Conservation (phyloP, 35 echinoderm and acorn worm genomes). For the Ptychodera flava region DNA sequence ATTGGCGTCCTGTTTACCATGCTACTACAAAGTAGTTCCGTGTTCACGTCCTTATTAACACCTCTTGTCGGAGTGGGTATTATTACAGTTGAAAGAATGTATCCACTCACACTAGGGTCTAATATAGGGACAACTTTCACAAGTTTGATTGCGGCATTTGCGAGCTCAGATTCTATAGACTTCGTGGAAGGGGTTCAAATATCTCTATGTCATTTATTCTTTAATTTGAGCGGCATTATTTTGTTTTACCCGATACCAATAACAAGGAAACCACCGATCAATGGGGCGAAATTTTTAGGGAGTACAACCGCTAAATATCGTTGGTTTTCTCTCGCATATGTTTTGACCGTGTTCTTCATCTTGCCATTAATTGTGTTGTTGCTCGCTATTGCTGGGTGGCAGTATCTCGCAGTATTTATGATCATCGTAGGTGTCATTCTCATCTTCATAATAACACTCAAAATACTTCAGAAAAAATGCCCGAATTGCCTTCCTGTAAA, state of each 20-base stretch:
- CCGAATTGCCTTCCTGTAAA: slow-evolving; percentile 30
- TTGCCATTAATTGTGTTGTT: slow-evolving; percentile 52
- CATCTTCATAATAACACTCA: slow-evolving; percentile 42
- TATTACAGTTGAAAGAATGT: slow-evolving; percentile 82
- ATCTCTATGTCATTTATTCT: slow-evolving; percentile 84
- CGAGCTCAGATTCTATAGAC: slow-evolving; percentile 44
- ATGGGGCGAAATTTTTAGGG: slow-evolving; percentile 59
- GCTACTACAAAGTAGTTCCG: slow-evolving; percentile 86
- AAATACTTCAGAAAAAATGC: slow-evolving; percentile 65
- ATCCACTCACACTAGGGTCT: slow-evolving; percentile 80
- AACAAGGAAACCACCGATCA: slow-evolving; percentile 59
- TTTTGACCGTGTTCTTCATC: slow-evolving; percentile 58
- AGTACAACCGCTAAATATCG: slow-evolving; percentile 83
- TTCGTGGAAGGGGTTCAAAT: slow-evolving; percentile 66
- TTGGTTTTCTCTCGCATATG: slow-evolving; percentile 80
- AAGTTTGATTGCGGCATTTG: slow-evolving; percentile 70
- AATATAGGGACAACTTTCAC: slow-evolving; percentile 95
- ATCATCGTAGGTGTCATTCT: slow-evolving; percentile 37
- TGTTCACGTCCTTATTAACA: no score
- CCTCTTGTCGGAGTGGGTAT: no score
- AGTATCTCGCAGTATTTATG: slow-evolving; percentile 37
- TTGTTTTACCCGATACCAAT: slow-evolving; percentile 89
- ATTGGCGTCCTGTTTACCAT: slow-evolving; percentile 78
- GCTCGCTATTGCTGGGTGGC: slow-evolving; percentile 53
- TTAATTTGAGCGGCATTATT: slow-evolving; percentile 78